Conservation (phyloP, 2,888 invertebrate species). For the Eupeodes luniger region DNA sequence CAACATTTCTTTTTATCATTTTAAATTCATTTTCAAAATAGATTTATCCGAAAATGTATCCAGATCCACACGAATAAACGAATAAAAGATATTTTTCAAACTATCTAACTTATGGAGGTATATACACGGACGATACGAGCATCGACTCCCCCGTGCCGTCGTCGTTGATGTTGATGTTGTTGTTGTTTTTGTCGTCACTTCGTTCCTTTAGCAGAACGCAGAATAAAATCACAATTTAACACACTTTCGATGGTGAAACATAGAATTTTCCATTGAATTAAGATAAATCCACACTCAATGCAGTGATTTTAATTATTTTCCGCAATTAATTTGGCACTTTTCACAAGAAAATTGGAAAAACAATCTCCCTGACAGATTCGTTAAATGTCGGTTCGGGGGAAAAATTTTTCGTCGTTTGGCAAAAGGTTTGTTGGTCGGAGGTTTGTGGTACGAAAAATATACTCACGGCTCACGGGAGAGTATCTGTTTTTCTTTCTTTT, state of each 20-base stretch:
- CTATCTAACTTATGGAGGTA: constrained; percentile 25
- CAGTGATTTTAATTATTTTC: constrained; percentile 43
- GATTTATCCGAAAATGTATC: constrained; percentile 42
- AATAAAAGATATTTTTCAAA: constrained; percentile 28
- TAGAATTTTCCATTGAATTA: constrained; percentile 64
- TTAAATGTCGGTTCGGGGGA: constrained; percentile 75
- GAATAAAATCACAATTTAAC: constrained; percentile 55
- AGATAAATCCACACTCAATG: constrained; percentile 17
- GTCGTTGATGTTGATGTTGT: constrained; percentile 22
- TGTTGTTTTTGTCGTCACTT: constrained; percentile 13
- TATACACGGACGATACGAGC: constrained; percentile 35
- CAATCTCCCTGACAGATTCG: constrained; percentile 73
- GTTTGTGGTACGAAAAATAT: constrained; percentile 68
- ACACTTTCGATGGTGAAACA: constrained; percentile 65
- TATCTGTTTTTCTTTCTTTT: constrained; percentile 21
- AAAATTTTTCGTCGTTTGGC: constrained; percentile 76
- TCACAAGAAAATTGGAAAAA: constrained; percentile 66
- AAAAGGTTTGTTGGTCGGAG: constrained; percentile 71
- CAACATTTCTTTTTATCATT: constrained; percentile 51
- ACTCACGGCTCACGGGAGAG: constrained; percentile 54
- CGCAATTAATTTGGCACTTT: constrained; percentile 74
- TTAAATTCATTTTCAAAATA: not conserved
- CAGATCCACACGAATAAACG: constrained; percentile 6
- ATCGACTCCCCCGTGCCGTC: constrained; percentile 41
- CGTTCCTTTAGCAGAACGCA: not conserved